phyloP scores from a whole-genome alignment of 2,113 vertebrate species.

The Chiloscyllium plagiosum region DNA sequence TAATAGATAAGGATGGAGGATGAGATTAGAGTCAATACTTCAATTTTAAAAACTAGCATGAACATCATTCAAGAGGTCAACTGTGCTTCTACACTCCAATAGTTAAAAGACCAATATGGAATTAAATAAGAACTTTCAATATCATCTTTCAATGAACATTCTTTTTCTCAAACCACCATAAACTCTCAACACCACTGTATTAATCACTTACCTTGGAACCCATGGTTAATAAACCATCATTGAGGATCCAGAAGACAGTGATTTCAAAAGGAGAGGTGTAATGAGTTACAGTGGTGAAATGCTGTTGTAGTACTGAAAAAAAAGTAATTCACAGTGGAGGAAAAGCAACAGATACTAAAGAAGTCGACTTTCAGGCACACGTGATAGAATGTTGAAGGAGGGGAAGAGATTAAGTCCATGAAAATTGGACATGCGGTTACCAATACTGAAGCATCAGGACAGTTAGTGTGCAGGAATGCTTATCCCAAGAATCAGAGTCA shows the following conservation, averaged over 20 bases:
- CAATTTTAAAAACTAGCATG: background rate
- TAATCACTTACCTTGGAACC: background rate
- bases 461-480: background rate
- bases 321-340: background rate
- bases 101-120: background rate
- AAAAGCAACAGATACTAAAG: background rate
- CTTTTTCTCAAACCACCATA: background rate
- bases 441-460: background rate
- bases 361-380: background rate
- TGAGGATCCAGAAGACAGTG: background rate
- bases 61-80: background rate
- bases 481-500: background rate
- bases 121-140: background rate
- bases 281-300: background rate
- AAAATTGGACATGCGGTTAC: background rate
- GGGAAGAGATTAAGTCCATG: background rate
- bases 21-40: background rate
- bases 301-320: background rate
- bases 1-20: background rate
- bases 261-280: background rate
- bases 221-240: background rate
- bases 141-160: background rate
- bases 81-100: background rate
- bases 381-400: background rate
- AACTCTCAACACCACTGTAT: background rate